These are phyloP conservation scores for Eudyptes chrysolophus DNA, from an alignment of 2,113 vertebrate species.

Conservation along the genomic window DNA sequence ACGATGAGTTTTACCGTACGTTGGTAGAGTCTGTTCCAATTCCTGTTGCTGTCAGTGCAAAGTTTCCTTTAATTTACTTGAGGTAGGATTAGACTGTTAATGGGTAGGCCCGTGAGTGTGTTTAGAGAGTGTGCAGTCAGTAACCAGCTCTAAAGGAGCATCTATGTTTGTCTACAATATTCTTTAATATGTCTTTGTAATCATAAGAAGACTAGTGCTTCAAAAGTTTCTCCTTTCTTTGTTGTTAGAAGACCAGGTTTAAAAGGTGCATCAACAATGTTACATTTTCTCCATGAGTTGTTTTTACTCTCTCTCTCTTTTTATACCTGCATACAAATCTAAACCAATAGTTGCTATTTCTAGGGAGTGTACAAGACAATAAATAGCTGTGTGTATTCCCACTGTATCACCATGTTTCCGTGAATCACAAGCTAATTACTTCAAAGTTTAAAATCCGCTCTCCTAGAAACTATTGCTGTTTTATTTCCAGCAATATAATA, in stretches of 20 bases:
- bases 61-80: background rate
- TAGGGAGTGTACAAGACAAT: background rate
- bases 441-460: conserved; percentile 1
- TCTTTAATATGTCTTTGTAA: background rate
- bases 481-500: background rate
- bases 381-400: background rate
- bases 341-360: conserved; percentile 33
- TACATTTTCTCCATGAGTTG: conserved; percentile 5
- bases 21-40: background rate
- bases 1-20: accelerated
- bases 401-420: background rate
- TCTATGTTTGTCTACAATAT: conserved; percentile 9
- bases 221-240: background rate
- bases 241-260: background rate
- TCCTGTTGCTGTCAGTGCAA: background rate
- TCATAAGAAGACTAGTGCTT: background rate
- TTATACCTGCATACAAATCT: conserved; percentile 5
- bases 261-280: background rate
- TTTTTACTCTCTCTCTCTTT: background rate
- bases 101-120: background rate
- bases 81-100: background rate
- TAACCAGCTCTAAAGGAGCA: conserved; percentile 27
- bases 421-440: conserved; percentile 31
- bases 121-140: background rate
- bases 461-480: background rate